These are phyloP conservation scores for Saccostrea echinata DNA, from an alignment of 1,140 invertebrate genomes.

Conservation along the genomic window DNA sequence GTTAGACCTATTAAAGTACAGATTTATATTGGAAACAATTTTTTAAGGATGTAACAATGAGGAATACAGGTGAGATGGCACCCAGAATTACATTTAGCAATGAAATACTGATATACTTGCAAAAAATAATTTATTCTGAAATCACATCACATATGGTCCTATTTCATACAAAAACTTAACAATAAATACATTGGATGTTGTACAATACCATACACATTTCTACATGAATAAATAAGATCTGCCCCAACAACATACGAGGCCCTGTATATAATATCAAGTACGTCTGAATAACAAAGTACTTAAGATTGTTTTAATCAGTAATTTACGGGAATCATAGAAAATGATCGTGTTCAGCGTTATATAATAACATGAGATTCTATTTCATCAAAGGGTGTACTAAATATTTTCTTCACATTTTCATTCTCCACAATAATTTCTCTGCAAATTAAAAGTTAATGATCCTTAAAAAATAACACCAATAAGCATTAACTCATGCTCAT, in stretches of 20 bases:
- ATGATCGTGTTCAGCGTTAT: no score
- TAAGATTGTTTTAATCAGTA: neutral
- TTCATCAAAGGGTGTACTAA: neutral
- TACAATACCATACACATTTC: slow-evolving; percentile 26
- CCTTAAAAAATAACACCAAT: neutral
- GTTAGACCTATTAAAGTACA: no score
- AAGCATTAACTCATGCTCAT: neutral
- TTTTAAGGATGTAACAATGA: no score
- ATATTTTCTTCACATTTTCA: neutral
- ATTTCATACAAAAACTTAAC: slow-evolving; percentile 28
- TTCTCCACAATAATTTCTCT: neutral
- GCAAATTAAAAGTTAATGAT: neutral
- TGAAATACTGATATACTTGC: neutral
- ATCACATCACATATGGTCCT: slow-evolving; percentile 36
- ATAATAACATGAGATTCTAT: neutral
- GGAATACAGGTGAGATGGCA: no score
- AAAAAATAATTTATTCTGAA: slow-evolving; percentile 36
- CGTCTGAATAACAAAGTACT: neutral
- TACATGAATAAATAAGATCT: slow-evolving; percentile 12
- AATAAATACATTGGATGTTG: slow-evolving; percentile 6
- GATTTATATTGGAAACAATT: no score
- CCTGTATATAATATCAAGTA: neutral
- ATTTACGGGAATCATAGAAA: neutral
- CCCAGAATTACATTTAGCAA: no score
- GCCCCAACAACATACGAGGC: neutral